phyloP scores from a whole-genome alignment of 2,113 vertebrate species.

The Gobius niger region DNA sequence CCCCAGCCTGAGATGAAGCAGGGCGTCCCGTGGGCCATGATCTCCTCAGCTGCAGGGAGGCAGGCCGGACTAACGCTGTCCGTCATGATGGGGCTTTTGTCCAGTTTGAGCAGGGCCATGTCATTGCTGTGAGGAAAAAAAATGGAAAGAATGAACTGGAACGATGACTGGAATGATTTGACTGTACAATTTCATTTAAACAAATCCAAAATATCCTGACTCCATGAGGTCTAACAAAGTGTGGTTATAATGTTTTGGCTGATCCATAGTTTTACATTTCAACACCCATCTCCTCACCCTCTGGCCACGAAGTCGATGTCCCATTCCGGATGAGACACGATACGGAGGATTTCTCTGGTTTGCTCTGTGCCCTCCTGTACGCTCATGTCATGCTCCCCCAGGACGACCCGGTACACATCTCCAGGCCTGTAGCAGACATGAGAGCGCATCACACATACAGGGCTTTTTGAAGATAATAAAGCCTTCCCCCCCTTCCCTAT shows the following conservation, averaged over 20 bases:
- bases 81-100: conserved; percentile 63
- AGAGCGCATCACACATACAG: not conserved
- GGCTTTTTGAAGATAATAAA: not conserved
- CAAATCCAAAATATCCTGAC: too few relatives aligned
- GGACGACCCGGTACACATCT: conserved; percentile 62
- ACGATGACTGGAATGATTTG: too few relatives aligned
- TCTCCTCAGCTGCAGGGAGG: conserved; percentile 62
- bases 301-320: conserved; percentile 61
- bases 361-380: conserved; percentile 66
- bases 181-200: too few relatives aligned
- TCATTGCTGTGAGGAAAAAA: conserved; percentile 59
- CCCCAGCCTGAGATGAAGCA: conserved; percentile 76
- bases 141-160: too few relatives aligned
- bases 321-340: conserved; percentile 71
- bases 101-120: conserved; percentile 73
- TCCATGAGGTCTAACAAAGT: too few relatives aligned
- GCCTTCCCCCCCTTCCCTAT: not conserved
- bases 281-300: conserved; percentile 49
- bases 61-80: conserved; percentile 63
- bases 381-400: conserved; percentile 69
- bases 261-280: not conserved
- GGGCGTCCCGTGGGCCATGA: conserved; percentile 41
- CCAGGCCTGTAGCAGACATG: conserved; percentile 50
- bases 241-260: not conserved
- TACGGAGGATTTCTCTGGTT: conserved; percentile 64